phyloP scores from a whole-genome alignment of 2,797 vertebrate genomes.

The Natrix natrix region DNA sequence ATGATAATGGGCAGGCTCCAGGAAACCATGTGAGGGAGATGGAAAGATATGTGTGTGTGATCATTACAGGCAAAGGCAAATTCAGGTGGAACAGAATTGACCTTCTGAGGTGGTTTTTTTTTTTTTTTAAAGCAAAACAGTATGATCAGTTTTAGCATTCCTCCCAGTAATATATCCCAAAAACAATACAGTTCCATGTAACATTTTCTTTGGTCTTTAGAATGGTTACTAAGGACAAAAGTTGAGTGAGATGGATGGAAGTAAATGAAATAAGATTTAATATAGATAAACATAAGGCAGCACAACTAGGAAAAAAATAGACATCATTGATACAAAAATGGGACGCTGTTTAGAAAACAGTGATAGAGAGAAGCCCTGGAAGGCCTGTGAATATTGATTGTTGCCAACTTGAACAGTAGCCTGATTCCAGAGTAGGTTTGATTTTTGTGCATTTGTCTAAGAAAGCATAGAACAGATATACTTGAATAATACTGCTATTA shows the following conservation, averaged over 20 bases:
- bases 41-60: constrained; percentile 23
- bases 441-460: constrained; percentile 9
- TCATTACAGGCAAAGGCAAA: constrained; percentile 46
- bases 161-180: constrained; percentile 27
- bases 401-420: constrained; percentile 30
- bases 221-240: constrained; percentile 50
- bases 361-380: constrained; percentile 18
- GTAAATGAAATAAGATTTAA: constrained; percentile 68
- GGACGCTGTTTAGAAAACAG: constrained; percentile 54
- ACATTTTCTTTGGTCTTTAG: constrained; percentile 58
- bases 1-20: constrained; percentile 43
- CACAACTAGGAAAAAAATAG: constrained; percentile 58
- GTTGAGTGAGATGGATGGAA: constrained; percentile 47
- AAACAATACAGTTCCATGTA: constrained; percentile 54
- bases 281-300: constrained; percentile 66
- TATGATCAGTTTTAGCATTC: constrained; percentile 41
- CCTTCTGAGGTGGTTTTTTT: constrained; percentile 12
- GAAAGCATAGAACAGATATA: constrained; percentile 7
- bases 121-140: constrained; percentile 38
- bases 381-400: constrained; percentile 44
- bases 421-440: constrained; percentile 30
- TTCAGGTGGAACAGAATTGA: constrained; percentile 44
- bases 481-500: background rate
- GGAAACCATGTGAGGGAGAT: constrained; percentile 3
- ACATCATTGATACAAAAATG: constrained; percentile 40